Evolutionary conservation across 1,140 invertebrate species (phyloP).

Genomic region (Pemphigus obesinymphae): DNA sequence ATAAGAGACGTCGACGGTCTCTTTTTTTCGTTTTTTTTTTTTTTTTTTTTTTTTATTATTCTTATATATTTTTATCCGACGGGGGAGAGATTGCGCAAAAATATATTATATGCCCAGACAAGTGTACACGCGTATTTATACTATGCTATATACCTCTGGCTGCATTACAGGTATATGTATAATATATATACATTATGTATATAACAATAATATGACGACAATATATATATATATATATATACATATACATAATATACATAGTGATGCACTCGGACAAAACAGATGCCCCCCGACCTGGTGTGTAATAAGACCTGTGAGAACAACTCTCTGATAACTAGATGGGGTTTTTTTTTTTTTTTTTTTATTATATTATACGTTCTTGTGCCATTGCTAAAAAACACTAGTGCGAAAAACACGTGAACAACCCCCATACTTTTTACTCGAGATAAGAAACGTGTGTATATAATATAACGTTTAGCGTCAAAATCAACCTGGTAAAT

Average conservation of each 20-base stretch:
- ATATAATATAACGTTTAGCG: no score
- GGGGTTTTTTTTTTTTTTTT: background rate
- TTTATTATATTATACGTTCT: no score
- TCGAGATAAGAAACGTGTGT: no score
- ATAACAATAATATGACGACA: background rate
- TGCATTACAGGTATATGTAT: background rate
- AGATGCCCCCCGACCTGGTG: slow-evolving; percentile 12
- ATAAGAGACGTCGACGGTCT: slow-evolving; percentile 34
- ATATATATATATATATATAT: no score
- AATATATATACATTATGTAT: background rate
- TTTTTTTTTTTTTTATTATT: background rate
- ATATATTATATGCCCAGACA: slow-evolving; percentile 37
- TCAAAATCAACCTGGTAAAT: no score
- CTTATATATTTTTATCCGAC: background rate
- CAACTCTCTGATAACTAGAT: background rate
- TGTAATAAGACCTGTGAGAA: slow-evolving; percentile 41
- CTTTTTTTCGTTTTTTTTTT: no score
- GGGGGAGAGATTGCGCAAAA: slow-evolving; percentile 40
- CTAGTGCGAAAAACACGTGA: no score
- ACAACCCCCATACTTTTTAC: no score
- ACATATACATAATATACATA: no score
- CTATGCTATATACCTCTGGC: no score
- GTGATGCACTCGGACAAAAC: slow-evolving; percentile 19
- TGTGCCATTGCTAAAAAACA: background rate
- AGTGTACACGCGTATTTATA: background rate